Base-by-base conservation (phyloP, 2,888 invertebrate species). In the Synanthedon myopaeformis region DNA sequence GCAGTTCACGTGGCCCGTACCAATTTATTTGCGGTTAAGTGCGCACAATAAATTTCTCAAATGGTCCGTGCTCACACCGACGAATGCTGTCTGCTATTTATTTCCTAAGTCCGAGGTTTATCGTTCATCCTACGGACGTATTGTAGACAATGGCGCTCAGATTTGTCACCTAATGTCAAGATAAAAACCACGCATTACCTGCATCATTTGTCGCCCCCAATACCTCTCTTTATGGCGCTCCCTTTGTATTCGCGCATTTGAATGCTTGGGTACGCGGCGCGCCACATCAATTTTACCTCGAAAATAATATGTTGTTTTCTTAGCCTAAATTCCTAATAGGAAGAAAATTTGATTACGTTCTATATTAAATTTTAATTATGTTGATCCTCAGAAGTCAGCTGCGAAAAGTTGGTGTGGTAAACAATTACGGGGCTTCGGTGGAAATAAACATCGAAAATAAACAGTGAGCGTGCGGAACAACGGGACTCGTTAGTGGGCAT, bases 1-100 rank as follows among this genome's bases (percentile, higher is more conserved):
- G 68, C 70, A 66, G 70, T 74, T 78, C 78, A 76, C 79, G 76
- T 75, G 75, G 76, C 71, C 70, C 70, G 67, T 70, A 72, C 79
- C 83, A 83, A 85, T 84, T 84, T 85, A 87, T 85, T 83, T 81
- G 83, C 77, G 82, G 83, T 82, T 84, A 85, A 85, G 83, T 84
- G 82, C 82, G 79, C 81, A 78, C 85, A 74, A 84, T 86, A 87
- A 82, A 84, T 86, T 86, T 82, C 82, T 82, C 78, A 81, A 85
- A 87, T 84, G 82, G 83, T 72, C 80, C 81, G 78, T 77, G 76
- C 82, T 81, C 78, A 79, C 74, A 73, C 71, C 77, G 72, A 74
- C 76, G 76, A 77, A 74, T 76, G 76, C 76, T 77, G 82, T 77
- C 74, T 72, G 82, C 78, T 82, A 82, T 85, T 83, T 85, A 85